Percentiles rank a stretch among this genome's conserved stretches.
phyloP scores from a whole-genome alignment of 2,113 vertebrate species.

The Hydrochoerus hydrochaeris region DNA sequence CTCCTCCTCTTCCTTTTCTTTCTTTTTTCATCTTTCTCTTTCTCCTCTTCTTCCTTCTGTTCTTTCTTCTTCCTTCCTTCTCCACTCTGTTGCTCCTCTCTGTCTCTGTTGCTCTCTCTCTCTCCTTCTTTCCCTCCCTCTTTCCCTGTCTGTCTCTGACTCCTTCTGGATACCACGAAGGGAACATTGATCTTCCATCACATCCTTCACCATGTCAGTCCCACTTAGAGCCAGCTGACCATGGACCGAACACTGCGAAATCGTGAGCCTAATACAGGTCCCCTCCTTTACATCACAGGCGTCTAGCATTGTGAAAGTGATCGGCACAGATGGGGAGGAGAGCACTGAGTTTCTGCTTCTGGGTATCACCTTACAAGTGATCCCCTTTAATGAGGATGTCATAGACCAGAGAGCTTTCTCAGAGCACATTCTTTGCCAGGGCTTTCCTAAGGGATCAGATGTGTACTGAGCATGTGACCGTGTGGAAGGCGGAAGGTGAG shows the following conservation, averaged over 20 bases:
- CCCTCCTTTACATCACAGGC: not conserved
- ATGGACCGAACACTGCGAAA: not conserved
- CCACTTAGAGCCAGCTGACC: not conserved
- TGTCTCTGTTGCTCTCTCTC: too few species aligned
- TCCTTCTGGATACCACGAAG: not conserved
- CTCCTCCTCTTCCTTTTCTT: not conserved
- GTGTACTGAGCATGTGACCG: not conserved
- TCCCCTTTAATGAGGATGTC: not conserved
- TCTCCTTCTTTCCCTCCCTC: not conserved
- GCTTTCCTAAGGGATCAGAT: not conserved
- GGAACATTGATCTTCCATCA: not conserved
- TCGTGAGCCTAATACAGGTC: not conserved
- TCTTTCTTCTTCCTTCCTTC: too few species aligned
- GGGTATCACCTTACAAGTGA: not conserved
- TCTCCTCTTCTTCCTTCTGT: not conserved
- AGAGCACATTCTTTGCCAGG: not conserved
- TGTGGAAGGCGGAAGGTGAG: not conserved
- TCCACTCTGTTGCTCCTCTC: too few species aligned
- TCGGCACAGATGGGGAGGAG: not conserved
- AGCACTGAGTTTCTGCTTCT: not conserved
- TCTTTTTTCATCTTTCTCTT: not conserved
- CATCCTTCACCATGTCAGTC: not conserved
- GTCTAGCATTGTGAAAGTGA: not conserved
- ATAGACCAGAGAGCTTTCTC: not conserved
- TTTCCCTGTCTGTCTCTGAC: not conserved